Evolutionary conservation across 2,113 vertebrate genomes (phyloP).

Genomic region (Rhynchopsitta pachyrhyncha): DNA sequence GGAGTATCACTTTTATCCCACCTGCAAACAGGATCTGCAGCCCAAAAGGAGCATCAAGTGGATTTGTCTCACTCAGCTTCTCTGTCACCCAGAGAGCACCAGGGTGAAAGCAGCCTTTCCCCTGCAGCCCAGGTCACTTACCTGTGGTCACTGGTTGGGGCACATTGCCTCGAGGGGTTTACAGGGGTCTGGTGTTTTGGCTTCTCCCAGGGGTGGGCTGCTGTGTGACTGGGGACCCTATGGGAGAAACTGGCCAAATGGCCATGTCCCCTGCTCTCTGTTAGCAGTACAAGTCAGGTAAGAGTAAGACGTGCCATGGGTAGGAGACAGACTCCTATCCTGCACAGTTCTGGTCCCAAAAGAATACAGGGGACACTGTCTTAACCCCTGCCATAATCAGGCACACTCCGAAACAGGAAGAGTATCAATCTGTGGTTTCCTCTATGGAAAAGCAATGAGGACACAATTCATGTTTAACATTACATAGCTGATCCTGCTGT

Average conservation of each 20-base stretch:
- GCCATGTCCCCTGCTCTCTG: background rate
- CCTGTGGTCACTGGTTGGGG: background rate
- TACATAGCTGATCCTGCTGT: accelerated
- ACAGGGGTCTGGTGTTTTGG: background rate
- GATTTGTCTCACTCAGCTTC: background rate
- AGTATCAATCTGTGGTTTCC: background rate
- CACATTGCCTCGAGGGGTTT: accelerated
- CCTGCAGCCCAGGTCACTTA: background rate
- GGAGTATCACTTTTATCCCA: background rate
- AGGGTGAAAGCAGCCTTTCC: background rate
- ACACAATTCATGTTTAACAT: accelerated
- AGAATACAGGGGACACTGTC: background rate
- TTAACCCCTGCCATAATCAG: background rate
- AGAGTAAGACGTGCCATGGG: background rate
- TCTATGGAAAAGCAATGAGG: background rate
- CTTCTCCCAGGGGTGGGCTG: background rate
- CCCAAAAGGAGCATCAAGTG: background rate
- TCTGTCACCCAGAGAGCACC: accelerated
- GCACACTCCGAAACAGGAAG: background rate
- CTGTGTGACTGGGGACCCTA: background rate
- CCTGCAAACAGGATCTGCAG: background rate
- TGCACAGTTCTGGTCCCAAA: background rate
- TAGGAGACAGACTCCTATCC: background rate
- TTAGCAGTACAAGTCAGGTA: background rate
- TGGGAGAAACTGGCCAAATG: background rate